Conservation (phyloP, 1,140 invertebrate species). For the Tetragnatha versicolor region DNA sequence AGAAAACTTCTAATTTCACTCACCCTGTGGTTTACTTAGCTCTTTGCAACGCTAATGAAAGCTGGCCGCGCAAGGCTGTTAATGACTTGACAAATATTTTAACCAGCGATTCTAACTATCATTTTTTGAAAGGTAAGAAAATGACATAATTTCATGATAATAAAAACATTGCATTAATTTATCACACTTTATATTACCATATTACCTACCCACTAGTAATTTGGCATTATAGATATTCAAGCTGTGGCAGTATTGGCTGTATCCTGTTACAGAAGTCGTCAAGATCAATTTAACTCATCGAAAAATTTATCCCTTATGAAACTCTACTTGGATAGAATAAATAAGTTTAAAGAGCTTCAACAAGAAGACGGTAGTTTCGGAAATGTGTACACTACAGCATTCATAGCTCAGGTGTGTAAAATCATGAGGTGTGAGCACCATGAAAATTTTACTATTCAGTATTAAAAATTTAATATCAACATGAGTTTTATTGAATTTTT, state of each 20-base stretch:
- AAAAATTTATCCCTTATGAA: neutral
- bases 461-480: too few relatives aligned
- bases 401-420: slow-evolving; percentile 6
- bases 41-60: slow-evolving; percentile 16
- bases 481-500: too few relatives aligned
- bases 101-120: neutral
- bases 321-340: neutral
- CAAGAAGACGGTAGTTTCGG: slow-evolving; percentile 26
- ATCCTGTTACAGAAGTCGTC: neutral
- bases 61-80: neutral
- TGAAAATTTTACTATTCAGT: too few relatives aligned
- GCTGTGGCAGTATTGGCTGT: slow-evolving; percentile 9
- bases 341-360: neutral
- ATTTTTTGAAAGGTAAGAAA: too few relatives aligned
- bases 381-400: slow-evolving; percentile 18
- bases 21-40: neutral
- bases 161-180: too few relatives aligned
- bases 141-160: too few relatives aligned
- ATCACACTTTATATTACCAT: too few relatives aligned
- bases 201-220: too few relatives aligned
- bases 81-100: neutral
- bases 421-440: too few relatives aligned
- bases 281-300: neutral
- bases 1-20: neutral
- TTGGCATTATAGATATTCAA: neutral